Conservation (phyloP, 2,888 invertebrate genomes). For the Epicampocera succincta region DNA sequence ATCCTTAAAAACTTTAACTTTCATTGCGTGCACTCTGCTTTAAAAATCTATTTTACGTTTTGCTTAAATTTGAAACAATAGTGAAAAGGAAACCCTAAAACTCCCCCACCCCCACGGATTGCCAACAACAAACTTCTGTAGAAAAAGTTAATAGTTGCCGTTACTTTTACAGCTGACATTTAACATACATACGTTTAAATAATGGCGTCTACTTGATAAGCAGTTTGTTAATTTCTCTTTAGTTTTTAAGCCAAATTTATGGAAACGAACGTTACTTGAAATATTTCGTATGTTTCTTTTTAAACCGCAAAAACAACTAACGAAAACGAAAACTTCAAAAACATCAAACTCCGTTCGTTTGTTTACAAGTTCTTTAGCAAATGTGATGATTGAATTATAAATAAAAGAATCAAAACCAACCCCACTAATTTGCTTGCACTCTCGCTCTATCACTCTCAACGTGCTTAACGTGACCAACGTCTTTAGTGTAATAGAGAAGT, state of each 20-base stretch:
- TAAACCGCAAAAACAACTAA: conserved; percentile 39
- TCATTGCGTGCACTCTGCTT: conserved; percentile 44
- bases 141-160: conserved; percentile 7
- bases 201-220: conserved; percentile 14
- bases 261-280: not conserved
- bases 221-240: conserved; percentile 3
- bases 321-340: conserved; percentile 23
- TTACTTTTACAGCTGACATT: conserved; percentile 28
- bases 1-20: conserved; percentile 30
- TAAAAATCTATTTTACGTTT: conserved; percentile 28
- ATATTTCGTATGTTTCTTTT: not conserved
- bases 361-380: conserved; percentile 19
- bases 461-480: too few species aligned
- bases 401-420: conserved; percentile 25
- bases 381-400: conserved; percentile 50
- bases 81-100: not conserved
- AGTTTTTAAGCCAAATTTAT: conserved; percentile 8
- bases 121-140: conserved; percentile 10
- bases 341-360: conserved; percentile 27
- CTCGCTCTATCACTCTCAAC: not conserved
- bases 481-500: too few species aligned
- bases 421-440: not conserved
- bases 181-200: conserved; percentile 32
- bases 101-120: not conserved
- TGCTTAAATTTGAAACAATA: conserved; percentile 11